A percentile compares a stretch with the other conserved stretches of the same genome.
Conservation (phyloP, 2,113 vertebrate genomes). For the Aythya baeri region DNA sequence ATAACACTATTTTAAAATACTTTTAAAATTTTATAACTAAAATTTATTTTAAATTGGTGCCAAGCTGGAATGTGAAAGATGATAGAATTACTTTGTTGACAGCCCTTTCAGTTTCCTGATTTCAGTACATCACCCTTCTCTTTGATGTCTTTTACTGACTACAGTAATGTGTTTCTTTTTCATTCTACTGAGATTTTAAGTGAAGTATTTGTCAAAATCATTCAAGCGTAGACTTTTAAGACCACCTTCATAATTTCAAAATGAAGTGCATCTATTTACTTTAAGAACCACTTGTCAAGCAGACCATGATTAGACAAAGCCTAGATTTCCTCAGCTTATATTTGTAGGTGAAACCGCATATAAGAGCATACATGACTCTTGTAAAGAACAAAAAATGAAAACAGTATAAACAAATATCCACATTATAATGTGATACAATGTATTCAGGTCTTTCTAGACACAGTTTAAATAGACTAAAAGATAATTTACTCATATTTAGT, state of each 20-base stretch:
- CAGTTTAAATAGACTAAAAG: not conserved
- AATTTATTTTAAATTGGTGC: no score
- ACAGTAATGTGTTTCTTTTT: not conserved
- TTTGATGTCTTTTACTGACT: not conserved
- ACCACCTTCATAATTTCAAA: not conserved
- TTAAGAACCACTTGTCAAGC: not conserved
- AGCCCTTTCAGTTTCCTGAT: not conserved
- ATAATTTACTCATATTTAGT: not conserved
- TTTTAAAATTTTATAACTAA: no score
- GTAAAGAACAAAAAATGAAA: no score
- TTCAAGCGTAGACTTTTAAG: not conserved
- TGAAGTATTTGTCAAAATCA: not conserved
- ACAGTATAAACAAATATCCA: not conserved
- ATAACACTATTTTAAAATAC: not conserved
- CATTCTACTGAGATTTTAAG: not conserved
- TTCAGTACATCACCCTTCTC: not conserved
- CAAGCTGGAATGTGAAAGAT: not conserved
- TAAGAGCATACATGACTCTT: not conserved
- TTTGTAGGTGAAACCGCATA: not conserved
- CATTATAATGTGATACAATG: not conserved
- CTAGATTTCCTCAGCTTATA: not conserved
- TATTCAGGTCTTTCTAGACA: not conserved
- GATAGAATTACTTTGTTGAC: not conserved
- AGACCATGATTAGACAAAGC: not conserved
- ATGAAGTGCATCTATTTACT: not conserved